Percentiles rank a stretch among this genome's conserved stretches.
These are phyloP conservation scores for Apocheima hispidaria DNA, from an alignment of 2,888 invertebrate species.

Conservation along the genomic window DNA sequence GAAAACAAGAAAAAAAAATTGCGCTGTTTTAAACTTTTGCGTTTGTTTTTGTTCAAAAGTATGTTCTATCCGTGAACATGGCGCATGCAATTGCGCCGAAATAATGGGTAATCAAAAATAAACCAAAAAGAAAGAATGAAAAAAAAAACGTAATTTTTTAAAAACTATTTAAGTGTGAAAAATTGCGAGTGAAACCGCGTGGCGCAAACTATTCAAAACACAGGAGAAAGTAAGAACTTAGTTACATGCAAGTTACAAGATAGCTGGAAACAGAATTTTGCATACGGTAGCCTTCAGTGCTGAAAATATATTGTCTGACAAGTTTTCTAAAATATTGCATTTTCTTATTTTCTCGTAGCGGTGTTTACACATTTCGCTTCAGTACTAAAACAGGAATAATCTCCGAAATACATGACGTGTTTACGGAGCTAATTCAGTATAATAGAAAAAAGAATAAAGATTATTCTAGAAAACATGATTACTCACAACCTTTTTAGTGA, in stretches of 20 bases:
- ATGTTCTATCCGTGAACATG: no score
- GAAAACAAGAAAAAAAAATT: no score
- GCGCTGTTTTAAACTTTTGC: no score
- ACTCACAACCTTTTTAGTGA: neutral
- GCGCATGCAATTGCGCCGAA: no score
- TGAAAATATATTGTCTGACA: slow-evolving; percentile 13
- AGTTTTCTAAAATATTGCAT: slow-evolving; percentile 21
- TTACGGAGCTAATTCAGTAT: neutral
- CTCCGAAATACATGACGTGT: neutral
- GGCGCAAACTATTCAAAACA: neutral
- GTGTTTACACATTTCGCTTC: slow-evolving; percentile 15
- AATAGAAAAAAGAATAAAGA: neutral
- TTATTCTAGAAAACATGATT: neutral
- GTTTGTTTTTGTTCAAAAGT: no score
- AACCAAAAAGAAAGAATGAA: no score
- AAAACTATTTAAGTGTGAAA: no score
- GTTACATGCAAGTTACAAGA: neutral
- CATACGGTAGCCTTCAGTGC: neutral
- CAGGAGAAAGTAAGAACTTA: neutral
- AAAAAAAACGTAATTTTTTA: no score
- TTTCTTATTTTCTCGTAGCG: slow-evolving; percentile 13
- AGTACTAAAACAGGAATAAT: neutral
- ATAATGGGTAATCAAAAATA: no score
- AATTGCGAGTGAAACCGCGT: neutral
- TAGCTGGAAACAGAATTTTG: neutral